Evolutionary conservation across 2,797 vertebrate species (phyloP).

Genomic region (Phataginus tetradactyla): DNA sequence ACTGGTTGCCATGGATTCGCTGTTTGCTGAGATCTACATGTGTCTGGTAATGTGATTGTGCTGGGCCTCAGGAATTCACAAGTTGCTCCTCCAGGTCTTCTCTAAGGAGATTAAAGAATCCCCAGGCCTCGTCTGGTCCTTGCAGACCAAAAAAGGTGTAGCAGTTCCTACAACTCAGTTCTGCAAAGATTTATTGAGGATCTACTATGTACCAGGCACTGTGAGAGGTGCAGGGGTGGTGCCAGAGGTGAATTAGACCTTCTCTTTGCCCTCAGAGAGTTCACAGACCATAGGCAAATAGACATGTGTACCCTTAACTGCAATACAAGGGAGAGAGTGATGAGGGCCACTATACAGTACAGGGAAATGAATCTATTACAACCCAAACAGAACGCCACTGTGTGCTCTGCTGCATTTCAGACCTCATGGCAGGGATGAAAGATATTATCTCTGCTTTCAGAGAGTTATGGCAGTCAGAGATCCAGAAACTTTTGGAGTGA

Average conservation of each 20-base stretch:
- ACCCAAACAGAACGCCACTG: not conserved
- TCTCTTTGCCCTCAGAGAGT: not conserved
- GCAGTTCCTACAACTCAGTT: constrained; percentile 25
- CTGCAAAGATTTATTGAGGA: constrained; percentile 56
- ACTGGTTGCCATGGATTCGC: constrained; percentile 73
- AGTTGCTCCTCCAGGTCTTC: constrained; percentile 56
- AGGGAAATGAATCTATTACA: constrained; percentile 20
- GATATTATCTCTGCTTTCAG: constrained; percentile 13
- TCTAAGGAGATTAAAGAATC: constrained; percentile 57
- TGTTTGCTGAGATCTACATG: constrained; percentile 66
- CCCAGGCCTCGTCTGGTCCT: constrained; percentile 32
- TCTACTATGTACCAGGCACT: constrained; percentile 2
- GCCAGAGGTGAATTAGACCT: constrained; percentile 35
- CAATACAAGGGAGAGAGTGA: not conserved
- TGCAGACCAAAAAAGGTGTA: not conserved
- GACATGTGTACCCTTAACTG: not conserved
- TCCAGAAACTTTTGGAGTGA: not conserved
- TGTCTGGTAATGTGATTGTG: constrained; percentile 72
- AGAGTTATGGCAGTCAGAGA: constrained; percentile 4
- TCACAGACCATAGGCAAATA: constrained; percentile 29
- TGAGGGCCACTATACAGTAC: not conserved
- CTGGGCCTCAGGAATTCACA: constrained; percentile 43
- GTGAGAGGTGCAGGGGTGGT: not conserved
- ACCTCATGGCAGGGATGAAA: not conserved
- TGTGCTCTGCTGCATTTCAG: not conserved